Conservation (phyloP, 2,797 vertebrate species). For the Emys orbicularis region DNA sequence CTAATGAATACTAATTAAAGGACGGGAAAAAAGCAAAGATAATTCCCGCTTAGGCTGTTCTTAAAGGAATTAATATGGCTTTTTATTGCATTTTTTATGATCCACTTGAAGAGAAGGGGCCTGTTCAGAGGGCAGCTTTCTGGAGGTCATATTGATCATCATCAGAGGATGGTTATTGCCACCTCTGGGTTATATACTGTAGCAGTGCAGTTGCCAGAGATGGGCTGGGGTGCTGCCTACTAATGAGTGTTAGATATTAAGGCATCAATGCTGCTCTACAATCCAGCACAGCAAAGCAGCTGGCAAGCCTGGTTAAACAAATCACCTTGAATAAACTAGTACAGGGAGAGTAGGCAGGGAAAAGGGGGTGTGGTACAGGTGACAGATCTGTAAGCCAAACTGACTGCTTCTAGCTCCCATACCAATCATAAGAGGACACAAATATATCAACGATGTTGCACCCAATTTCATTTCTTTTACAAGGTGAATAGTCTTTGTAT, state of each 20-base stretch:
- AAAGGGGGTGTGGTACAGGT: not conserved
- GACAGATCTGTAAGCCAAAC: not conserved
- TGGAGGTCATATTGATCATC: not conserved
- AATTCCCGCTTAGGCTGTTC: not conserved
- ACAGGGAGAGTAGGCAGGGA: not conserved
- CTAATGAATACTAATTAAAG: not conserved
- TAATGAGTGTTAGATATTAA: not conserved
- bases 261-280: not conserved
- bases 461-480: not conserved
- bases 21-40: not conserved
- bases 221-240: not conserved
- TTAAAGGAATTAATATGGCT: not conserved
- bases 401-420: not conserved
- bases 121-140: not conserved
- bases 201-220: not conserved
- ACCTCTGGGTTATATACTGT: not conserved
- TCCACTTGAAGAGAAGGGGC: not conserved
- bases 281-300: not conserved
- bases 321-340: not conserved
- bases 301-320: not conserved
- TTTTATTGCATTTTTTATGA: not conserved
- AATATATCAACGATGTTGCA: not conserved
- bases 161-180: not conserved
- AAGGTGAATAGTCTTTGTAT: not conserved
- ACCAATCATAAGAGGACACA: not conserved